Evolutionary conservation across 2,888 invertebrate species (phyloP), one percentile per base, ranked within the genome.

Genomic region (Pandemis heparana): DNA sequence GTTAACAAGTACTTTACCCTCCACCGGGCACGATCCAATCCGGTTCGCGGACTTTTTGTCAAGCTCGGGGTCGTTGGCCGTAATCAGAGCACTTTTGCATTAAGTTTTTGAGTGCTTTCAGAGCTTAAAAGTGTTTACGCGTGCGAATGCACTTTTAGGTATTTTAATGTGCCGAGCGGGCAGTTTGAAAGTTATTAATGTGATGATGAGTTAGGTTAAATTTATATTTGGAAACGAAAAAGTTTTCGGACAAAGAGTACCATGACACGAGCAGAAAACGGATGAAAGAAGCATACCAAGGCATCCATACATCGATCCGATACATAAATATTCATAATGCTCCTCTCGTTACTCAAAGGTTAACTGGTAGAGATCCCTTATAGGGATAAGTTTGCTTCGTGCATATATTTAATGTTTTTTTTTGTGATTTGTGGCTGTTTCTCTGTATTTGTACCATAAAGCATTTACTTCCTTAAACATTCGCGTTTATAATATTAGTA

Each of bases 31-130:
- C 48, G 65, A 7, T 38, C 2, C 60, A 60, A 65, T 48, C 65
- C 65, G 65, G 65, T 65, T n/a, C 48, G 65, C 64, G 48, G 16
- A 41, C 51, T 65, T 65, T 65, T 65, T 65, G 65, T 63, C 63
- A 63, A 59, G 59, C 59, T 7, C 16, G 41, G 38, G 65, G 51
- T 65, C 65, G 65, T 65, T 51, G 65, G 10, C 65, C 65, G 65
- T 65, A 65, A 65, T 51, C 65, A 16, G 65, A 65, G 65, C 51
- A 65, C 51, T 65, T 51, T 16, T 65, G 65, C 65, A 64, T 64
- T 51, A 65, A 65, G 65, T 65, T 65, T 65, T 65, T 51, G 65
- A 65, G 65, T 65, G 65, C 51, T 65, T 65, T 51, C 32, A n/a
- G 14, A 48, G 48, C 23, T 65, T 8, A 32, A 51, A 48, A 64